Conservation (phyloP, 2,113 vertebrate species). For the Perognathus longimembris region DNA sequence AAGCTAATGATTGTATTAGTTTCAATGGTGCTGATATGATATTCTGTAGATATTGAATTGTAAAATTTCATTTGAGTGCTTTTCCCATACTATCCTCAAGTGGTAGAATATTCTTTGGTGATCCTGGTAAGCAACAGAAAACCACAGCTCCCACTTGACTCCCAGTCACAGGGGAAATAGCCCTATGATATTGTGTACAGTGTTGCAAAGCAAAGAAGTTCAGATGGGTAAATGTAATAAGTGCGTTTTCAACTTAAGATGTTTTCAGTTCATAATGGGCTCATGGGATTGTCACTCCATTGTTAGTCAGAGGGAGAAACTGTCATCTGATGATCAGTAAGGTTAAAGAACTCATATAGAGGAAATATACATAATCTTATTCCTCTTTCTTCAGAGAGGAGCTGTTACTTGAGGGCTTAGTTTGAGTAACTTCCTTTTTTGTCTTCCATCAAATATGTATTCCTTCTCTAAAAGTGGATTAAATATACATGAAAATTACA, state of each 20-base stretch:
- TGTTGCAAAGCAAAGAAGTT: neutral
- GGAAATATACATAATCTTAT: neutral
- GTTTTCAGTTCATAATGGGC: neutral
- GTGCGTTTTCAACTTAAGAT: neutral
- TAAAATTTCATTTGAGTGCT: neutral
- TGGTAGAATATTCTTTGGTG: neutral
- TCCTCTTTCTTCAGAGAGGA: neutral
- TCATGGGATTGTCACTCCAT: no score
- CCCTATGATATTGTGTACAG: neutral
- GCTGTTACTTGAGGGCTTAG: neutral
- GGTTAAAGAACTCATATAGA: neutral
- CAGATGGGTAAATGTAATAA: no score
- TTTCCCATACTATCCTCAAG: neutral
- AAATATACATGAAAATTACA: neutral
- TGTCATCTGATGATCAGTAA: neutral
- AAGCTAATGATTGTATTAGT: neutral
- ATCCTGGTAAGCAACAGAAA: neutral
- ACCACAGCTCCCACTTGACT: neutral
- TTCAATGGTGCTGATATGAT: neutral
- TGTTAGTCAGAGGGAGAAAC: neutral
- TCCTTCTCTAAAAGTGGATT: neutral
- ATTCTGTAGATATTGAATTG: neutral
- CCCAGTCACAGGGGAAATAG: no score
- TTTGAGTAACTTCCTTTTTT: constrained; percentile 12
- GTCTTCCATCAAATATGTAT: neutral